phyloP scores from a whole-genome alignment of 1,140 invertebrate genomes.

The Drosophila willistoni region DNA sequence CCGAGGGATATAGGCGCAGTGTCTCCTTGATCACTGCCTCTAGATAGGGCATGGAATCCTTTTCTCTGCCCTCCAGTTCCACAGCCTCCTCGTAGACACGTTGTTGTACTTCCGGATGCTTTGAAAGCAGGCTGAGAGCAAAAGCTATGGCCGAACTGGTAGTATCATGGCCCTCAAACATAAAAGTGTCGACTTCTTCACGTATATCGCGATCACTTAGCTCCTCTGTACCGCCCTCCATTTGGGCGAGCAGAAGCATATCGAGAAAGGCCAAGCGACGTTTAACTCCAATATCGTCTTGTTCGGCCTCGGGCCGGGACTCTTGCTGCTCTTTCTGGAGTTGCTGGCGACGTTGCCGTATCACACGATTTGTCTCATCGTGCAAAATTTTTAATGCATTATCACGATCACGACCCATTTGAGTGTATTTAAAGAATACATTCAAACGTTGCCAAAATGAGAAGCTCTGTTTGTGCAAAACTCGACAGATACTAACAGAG shows the following conservation, averaged over 20 bases:
- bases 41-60: constrained; percentile 87
- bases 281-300: constrained; percentile 60
- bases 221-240: constrained; percentile 79
- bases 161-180: constrained; percentile 92
- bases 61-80: constrained; percentile 83
- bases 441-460: constrained; percentile 86
- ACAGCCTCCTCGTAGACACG: constrained; percentile 87
- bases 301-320: constrained; percentile 17
- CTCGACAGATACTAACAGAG: constrained; percentile 75
- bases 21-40: constrained; percentile 88
- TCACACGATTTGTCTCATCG: constrained; percentile 72
- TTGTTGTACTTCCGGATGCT: constrained; percentile 86
- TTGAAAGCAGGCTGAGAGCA: constrained; percentile 86
- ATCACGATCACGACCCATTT: constrained; percentile 41
- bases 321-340: constrained; percentile 48
- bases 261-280: constrained; percentile 91
- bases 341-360: constrained; percentile 61
- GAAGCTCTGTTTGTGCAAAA: constrained; percentile 84
- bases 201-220: constrained; percentile 88
- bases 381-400: constrained; percentile 62
- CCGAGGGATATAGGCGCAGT: constrained; percentile 87
- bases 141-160: constrained; percentile 87
- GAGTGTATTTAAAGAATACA: constrained; percentile 84
- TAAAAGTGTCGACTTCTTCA: constrained; percentile 93
- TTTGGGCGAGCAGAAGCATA: constrained; percentile 87